A percentile compares a stretch with the other conserved stretches of the same genome.
phyloP scores from a whole-genome alignment of 2,113 vertebrate species.

The Carettochelys insculpta region DNA sequence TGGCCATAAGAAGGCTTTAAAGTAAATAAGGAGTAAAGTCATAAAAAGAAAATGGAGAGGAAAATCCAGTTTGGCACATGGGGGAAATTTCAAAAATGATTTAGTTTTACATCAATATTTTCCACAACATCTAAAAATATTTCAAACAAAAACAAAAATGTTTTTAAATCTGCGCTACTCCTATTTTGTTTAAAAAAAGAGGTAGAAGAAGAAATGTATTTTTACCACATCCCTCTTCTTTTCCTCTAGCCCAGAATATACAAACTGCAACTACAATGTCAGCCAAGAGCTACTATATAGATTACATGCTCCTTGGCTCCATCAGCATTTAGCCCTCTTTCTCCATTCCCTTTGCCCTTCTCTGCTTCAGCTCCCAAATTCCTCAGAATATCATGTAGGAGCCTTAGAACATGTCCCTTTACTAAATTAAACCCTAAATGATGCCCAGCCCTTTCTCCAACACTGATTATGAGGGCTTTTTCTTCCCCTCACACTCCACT shows the following conservation, averaged over 20 bases:
- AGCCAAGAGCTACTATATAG: background rate
- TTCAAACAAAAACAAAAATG: background rate
- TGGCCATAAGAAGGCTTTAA: background rate
- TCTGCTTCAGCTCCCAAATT: background rate
- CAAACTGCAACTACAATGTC: background rate
- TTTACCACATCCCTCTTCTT: background rate
- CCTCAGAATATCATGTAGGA: rapidly evolving
- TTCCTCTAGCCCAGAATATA: background rate
- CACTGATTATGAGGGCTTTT: background rate
- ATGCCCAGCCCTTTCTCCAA: background rate
- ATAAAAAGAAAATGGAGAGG: background rate
- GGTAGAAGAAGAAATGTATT: background rate
- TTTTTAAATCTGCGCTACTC: background rate
- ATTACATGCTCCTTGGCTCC: background rate
- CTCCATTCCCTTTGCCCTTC: background rate
- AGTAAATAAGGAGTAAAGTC: background rate
- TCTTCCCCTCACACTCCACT: background rate
- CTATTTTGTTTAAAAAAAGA: background rate
- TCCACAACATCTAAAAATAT: background rate
- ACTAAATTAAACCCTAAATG: background rate
- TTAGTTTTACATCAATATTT: background rate
- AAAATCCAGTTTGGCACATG: no score
- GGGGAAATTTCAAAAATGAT: background rate
- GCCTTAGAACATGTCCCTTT: background rate
- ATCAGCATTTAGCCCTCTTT: rapidly evolving